Conservation (phyloP, 2,888 invertebrate genomes). For the Heliconius aoede region DNA sequence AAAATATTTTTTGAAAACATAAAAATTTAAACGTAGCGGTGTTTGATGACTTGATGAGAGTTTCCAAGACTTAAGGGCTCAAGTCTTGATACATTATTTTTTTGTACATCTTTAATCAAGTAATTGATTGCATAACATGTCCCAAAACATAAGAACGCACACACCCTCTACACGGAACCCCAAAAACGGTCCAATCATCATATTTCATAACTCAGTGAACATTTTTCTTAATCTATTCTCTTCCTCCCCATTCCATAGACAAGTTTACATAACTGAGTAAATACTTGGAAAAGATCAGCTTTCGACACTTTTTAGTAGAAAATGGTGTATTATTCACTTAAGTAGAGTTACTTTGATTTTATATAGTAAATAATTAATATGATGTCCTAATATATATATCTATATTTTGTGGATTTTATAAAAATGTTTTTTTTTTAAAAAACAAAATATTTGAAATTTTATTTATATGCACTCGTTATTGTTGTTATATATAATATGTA, state of each 20-base stretch:
- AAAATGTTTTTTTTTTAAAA: too few species aligned
- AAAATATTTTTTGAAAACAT: too few species aligned
- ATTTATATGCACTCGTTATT: too few species aligned
- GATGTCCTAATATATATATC: too few species aligned
- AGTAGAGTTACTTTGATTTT: not conserved
- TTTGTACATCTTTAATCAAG: too few species aligned
- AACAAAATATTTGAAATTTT: too few species aligned
- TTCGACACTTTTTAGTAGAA: not conserved
- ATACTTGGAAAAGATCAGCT: slow-evolving; percentile 7
- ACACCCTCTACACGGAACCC: slow-evolving; percentile 56
- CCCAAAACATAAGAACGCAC: slow-evolving; percentile 26
- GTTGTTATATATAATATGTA: too few species aligned
- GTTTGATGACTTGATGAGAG: too few species aligned
- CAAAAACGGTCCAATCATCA: slow-evolving; percentile 59
- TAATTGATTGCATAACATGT: not conserved
- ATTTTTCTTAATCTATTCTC: slow-evolving; percentile 74
- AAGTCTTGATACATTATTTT: too few species aligned
- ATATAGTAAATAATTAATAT: not conserved
- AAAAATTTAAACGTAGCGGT: too few species aligned
- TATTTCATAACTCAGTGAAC: slow-evolving; percentile 67
- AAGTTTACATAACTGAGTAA: slow-evolving; percentile 26
- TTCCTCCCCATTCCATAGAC: slow-evolving; percentile 32
- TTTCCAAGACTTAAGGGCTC: too few species aligned
- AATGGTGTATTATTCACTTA: not conserved
- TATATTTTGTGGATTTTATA: too few species aligned